Conservation (phyloP, 2,113 vertebrate genomes). For the Cheilinus undulatus region DNA sequence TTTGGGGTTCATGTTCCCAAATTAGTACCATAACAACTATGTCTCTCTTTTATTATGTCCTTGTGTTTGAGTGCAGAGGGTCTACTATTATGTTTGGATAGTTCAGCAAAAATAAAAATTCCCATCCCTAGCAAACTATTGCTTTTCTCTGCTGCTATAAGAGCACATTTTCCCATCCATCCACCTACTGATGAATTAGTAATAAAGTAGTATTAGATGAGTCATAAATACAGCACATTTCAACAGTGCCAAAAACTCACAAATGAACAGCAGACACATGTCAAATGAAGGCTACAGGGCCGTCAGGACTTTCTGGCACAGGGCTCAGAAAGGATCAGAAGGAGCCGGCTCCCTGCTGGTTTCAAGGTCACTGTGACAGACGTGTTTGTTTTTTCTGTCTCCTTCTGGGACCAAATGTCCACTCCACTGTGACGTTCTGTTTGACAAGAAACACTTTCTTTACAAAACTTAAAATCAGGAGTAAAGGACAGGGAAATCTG, state of each 20-base stretch:
- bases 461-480: background rate
- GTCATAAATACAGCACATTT: no score
- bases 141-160: no score
- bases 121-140: no score
- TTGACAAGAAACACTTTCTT: background rate
- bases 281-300: background rate
- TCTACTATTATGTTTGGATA: no score
- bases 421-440: background rate
- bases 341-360: conserved; percentile 17
- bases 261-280: background rate
- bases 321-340: conserved; percentile 6
- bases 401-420: background rate
- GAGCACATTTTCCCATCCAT: no score
- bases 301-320: background rate
- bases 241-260: background rate
- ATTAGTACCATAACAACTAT: no score
- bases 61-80: no score
- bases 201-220: no score
- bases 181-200: no score
- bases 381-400: conserved; percentile 29
- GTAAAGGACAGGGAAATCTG: background rate
- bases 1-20: no score
- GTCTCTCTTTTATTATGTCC: no score
- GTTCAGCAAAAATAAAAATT: no score
- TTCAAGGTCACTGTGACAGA: conserved; percentile 24